phyloP scores from a whole-genome alignment of 2,888 invertebrate species.

The Silvanus unidentatus region DNA sequence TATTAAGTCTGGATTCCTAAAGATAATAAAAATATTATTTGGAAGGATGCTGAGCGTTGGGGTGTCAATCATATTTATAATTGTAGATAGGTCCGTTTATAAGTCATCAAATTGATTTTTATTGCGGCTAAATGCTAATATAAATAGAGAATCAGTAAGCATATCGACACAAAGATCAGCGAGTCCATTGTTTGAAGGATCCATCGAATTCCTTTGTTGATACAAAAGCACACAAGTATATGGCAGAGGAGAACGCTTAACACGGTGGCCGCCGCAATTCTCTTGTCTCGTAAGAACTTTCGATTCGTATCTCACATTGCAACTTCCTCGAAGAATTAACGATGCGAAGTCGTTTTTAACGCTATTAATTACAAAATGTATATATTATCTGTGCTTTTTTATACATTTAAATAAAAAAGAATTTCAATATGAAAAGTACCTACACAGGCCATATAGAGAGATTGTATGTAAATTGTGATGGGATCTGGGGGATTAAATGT shows the following conservation, averaged over 20 bases:
- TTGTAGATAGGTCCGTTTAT: no score
- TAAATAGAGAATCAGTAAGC: slow-evolving; percentile 33
- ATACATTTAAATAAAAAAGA: slow-evolving; percentile 8
- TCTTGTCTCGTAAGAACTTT: slow-evolving; percentile 12
- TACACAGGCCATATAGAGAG: slow-evolving; percentile 3
- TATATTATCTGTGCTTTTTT: slow-evolving; percentile 21
- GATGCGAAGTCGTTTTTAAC: slow-evolving; percentile 28
- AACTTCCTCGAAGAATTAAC: slow-evolving; percentile 30
- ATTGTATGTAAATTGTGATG: slow-evolving; percentile 11
- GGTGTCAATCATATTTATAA: no score
- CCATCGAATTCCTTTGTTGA: slow-evolving; percentile 42
- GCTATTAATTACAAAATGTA: slow-evolving; percentile 28
- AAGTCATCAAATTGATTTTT: slow-evolving; percentile 34
- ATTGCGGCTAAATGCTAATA: slow-evolving; percentile 37
- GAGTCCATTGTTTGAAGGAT: slow-evolving; percentile 38
- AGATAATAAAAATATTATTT: no score
- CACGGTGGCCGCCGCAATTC: slow-evolving; percentile 9
- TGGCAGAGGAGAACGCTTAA: slow-evolving; percentile 11
- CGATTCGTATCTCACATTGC: slow-evolving; percentile 27
- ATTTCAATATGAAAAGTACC: slow-evolving; percentile 5
- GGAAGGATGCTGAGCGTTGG: no score
- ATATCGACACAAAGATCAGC: slow-evolving; percentile 36
- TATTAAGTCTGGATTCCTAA: no score
- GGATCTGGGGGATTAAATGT: slow-evolving; percentile 5
- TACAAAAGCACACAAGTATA: slow-evolving; percentile 10